Conservation (phyloP, 53 echinoderm and acorn worm genomes). For the Luidia sarsii region DNA sequence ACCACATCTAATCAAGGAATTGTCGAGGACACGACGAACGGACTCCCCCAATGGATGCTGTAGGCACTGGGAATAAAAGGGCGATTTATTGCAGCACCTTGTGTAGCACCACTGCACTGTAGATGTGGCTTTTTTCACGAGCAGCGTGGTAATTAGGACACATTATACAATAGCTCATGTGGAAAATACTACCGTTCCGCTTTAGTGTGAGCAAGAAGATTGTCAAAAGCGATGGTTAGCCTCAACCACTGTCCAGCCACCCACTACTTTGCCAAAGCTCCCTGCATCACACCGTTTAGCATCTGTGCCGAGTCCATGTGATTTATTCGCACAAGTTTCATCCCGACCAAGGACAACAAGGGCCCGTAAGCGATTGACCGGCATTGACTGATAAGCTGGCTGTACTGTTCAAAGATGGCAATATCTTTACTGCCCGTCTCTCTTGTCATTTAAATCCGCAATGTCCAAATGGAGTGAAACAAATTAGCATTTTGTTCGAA, state of each 20-base stretch:
- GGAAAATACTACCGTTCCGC: conserved; percentile 16
- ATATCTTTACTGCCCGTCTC: too few relatives aligned
- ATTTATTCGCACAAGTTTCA: conserved; percentile 7
- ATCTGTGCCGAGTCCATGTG: conserved; percentile 7
- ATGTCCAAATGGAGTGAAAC: too few relatives aligned
- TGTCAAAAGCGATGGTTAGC: neutral
- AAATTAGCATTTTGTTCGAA: too few relatives aligned
- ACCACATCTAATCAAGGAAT: conserved; percentile 37
- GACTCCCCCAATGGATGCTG: conserved; percentile 4
- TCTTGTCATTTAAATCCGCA: too few relatives aligned
- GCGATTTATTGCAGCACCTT: conserved; percentile 33
- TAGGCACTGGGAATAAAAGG: conserved; percentile 1
- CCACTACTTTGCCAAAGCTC: neutral
- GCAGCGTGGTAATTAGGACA: conserved; percentile 36
- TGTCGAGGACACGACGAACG: conserved; percentile 27
- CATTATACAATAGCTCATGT: conserved; percentile 45
- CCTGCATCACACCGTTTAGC: neutral
- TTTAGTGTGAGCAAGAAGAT: neutral
- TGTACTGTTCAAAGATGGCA: too few relatives aligned
- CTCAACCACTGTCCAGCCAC: neutral
- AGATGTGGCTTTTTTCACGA: conserved; percentile 43
- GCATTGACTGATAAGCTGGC: too few relatives aligned
- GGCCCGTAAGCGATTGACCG: too few relatives aligned
- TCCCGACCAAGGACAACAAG: conserved; percentile 10
- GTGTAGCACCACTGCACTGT: neutral